Conservation (phyloP, 2,888 invertebrate species). For the Drosophila peninsularis region DNA sequence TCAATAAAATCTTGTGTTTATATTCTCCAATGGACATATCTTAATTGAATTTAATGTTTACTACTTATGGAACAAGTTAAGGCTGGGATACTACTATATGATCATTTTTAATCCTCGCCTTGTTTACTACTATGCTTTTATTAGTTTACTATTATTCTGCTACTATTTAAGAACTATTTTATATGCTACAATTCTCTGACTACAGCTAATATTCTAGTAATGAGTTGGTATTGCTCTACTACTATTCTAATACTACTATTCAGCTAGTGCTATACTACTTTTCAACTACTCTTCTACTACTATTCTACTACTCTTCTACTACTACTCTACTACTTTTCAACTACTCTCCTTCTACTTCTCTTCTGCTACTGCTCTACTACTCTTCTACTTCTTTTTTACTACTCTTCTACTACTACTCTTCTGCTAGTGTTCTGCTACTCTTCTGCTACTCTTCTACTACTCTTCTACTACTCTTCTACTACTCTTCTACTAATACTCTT, state of each 20-base stretch:
- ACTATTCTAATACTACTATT: not conserved
- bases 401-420: too few species aligned
- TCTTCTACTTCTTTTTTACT: not conserved
- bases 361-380: not conserved
- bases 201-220: too few species aligned
- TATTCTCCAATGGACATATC: not conserved
- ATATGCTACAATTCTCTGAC: too few species aligned
- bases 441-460: not conserved
- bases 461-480: not conserved
- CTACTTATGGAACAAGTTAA: not conserved
- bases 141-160: not conserved
- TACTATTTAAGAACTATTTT: too few species aligned
- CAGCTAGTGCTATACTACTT: not conserved
- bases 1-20: not conserved
- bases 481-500: too few species aligned
- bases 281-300: not conserved
- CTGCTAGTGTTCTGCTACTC: too few species aligned
- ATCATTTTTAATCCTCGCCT: too few species aligned
- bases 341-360: not conserved
- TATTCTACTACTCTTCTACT: not conserved
- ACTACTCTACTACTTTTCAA: not conserved
- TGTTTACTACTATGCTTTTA: too few species aligned
- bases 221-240: too few species aligned
- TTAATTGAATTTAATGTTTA: not conserved
- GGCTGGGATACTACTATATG: too few species aligned